A percentile compares a stretch with the other conserved stretches of the same genome.
Conservation (phyloP, 1,140 invertebrate genomes). For the Nymphalis io region DNA sequence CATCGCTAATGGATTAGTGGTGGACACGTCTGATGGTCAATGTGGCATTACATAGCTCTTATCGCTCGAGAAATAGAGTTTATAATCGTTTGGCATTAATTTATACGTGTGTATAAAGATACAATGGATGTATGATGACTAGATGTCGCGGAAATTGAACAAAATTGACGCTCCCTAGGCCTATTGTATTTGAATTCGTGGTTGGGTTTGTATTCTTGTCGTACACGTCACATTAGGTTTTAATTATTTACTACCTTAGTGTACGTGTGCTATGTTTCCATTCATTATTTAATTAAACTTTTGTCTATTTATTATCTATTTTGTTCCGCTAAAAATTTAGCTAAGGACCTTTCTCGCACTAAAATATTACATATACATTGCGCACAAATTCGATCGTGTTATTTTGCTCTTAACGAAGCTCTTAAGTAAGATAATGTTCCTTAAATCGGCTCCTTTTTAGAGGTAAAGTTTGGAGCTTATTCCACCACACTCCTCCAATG, state of each 20-base stretch:
- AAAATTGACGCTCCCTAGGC: conserved; percentile 50
- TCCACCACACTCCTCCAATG: no score
- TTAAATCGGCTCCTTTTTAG: no score
- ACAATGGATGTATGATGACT: conserved; percentile 46
- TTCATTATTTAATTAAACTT: background rate
- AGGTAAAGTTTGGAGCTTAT: no score
- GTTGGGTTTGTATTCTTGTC: conserved; percentile 40
- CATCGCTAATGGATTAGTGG: conserved; percentile 74
- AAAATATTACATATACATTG: no score
- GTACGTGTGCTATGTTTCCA: background rate
- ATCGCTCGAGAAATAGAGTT: conserved; percentile 24
- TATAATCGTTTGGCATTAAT: conserved; percentile 26
- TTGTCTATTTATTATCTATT: background rate
- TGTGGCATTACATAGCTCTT: background rate
- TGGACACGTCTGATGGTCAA: conserved; percentile 33
- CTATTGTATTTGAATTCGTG: conserved; percentile 37
- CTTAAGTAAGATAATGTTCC: no score
- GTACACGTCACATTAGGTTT: conserved; percentile 34
- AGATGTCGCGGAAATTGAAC: conserved; percentile 56
- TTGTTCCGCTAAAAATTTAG: no score
- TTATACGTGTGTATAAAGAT: conserved; percentile 6
- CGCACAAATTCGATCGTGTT: no score
- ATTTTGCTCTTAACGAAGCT: no score
- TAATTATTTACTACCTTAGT: conserved; percentile 32
- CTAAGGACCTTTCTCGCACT: no score